Conservation (phyloP, 2,888 invertebrate species). For the Gortyna flavago region DNA sequence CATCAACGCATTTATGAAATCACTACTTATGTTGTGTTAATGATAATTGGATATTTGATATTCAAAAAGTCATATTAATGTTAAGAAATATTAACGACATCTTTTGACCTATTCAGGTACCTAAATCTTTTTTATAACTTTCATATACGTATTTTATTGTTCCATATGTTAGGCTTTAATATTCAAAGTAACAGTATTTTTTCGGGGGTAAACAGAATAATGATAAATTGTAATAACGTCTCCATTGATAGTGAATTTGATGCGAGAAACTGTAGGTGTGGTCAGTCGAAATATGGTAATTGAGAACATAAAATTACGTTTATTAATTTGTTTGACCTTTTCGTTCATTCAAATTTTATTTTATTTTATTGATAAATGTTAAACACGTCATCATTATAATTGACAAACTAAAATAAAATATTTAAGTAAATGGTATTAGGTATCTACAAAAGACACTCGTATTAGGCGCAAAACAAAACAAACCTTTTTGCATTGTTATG, state of each 20-base stretch:
- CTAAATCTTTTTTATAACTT: neutral
- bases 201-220: no score
- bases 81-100: slow-evolving; percentile 27
- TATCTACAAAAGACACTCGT: no score
- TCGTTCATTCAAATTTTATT: neutral
- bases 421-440: no score
- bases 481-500: neutral
- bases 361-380: no score
- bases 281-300: neutral
- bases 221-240: neutral
- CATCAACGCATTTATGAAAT: slow-evolving; percentile 8
- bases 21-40: neutral
- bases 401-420: neutral
- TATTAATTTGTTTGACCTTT: slow-evolving; percentile 19
- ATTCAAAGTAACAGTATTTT: neutral
- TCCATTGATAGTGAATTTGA: neutral
- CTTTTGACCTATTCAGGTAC: neutral
- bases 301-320: neutral
- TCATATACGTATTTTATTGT: neutral
- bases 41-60: slow-evolving; percentile 25
- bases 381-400: neutral
- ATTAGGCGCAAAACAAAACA: neutral
- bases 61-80: slow-evolving; percentile 4
- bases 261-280: neutral
- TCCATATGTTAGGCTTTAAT: neutral